Percentiles rank a stretch among this genome's conserved stretches.
These are phyloP conservation scores for Notothenia rossii DNA, from an alignment of 2,113 vertebrate species.

Conservation along the genomic window DNA sequence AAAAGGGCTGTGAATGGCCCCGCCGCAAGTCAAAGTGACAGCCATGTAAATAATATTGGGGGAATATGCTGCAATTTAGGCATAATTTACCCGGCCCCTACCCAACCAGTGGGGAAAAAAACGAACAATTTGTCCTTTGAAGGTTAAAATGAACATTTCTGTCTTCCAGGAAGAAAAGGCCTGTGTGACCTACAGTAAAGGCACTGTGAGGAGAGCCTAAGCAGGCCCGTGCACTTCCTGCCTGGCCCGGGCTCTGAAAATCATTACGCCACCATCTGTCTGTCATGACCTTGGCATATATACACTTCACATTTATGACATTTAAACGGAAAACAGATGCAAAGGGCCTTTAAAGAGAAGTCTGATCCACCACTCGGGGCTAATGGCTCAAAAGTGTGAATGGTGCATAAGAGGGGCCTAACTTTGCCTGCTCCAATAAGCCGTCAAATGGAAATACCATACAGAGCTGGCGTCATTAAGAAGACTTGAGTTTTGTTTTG, in stretches of 20 bases:
- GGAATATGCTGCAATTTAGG: conserved; percentile 67
- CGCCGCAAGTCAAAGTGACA: conserved; percentile 67
- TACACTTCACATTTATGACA: conserved; percentile 71
- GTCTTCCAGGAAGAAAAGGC: conserved; percentile 41
- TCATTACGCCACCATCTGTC: conserved; percentile 77
- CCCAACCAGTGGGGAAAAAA: not conserved
- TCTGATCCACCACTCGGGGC: conserved; percentile 62
- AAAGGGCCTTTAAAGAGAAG: conserved; percentile 61
- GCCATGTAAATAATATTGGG: conserved; percentile 76
- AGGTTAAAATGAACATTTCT: conserved; percentile 63
- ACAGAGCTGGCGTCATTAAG: conserved; percentile 44
- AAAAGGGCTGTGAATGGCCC: conserved; percentile 63
- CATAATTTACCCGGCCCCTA: conserved; percentile 54
- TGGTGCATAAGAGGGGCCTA: conserved; percentile 55
- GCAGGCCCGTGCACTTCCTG: conserved; percentile 60
- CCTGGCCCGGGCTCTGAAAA: conserved; percentile 61
- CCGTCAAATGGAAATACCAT: conserved; percentile 56
- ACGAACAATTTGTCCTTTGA: conserved; percentile 66
- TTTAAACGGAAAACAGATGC: conserved; percentile 75
- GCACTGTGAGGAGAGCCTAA: conserved; percentile 51
- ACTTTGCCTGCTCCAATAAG: conserved; percentile 30
- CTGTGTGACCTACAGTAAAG: conserved; percentile 58
- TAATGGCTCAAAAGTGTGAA: conserved; percentile 75
- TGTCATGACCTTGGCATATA: conserved; percentile 71
- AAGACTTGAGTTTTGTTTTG: not conserved